Percentiles rank a stretch among this genome's conserved stretches.
These are phyloP conservation scores for Procavia capensis DNA, from an alignment of 2,113 vertebrate species.

Conservation along the genomic window DNA sequence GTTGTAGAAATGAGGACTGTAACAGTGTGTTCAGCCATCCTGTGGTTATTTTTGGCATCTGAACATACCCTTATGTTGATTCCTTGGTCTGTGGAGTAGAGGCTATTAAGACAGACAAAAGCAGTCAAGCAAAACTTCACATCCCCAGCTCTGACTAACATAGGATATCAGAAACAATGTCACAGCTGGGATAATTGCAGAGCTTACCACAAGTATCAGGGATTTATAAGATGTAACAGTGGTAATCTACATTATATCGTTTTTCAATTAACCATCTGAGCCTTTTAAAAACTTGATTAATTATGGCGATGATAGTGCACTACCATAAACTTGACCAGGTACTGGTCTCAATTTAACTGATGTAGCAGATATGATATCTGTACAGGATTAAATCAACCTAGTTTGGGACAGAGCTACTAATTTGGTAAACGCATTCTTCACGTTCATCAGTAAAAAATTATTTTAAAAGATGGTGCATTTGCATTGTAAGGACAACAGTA, in stretches of 20 bases:
- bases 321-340: not conserved
- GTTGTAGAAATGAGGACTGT: not conserved
- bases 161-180: not conserved
- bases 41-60: slow-evolving; percentile 4
- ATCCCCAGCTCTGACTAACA: not conserved
- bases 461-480: not conserved
- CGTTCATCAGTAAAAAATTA: slow-evolving; percentile 35
- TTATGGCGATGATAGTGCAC: not conserved
- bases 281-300: not conserved
- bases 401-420: not conserved
- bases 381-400: not conserved
- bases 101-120: not conserved
- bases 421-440: not conserved
- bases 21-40: not conserved
- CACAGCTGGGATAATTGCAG: not conserved
- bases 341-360: not conserved
- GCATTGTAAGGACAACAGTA: slow-evolving; percentile 9
- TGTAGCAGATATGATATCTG: not conserved
- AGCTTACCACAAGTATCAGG: not conserved
- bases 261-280: not conserved
- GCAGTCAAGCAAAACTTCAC: not conserved
- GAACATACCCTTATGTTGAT: not conserved
- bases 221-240: not conserved
- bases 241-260: not conserved
- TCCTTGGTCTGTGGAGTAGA: not conserved